Evolutionary conservation across 2,113 vertebrate species (phyloP).

Genomic region (Gnathonemus longibarbis): DNA sequence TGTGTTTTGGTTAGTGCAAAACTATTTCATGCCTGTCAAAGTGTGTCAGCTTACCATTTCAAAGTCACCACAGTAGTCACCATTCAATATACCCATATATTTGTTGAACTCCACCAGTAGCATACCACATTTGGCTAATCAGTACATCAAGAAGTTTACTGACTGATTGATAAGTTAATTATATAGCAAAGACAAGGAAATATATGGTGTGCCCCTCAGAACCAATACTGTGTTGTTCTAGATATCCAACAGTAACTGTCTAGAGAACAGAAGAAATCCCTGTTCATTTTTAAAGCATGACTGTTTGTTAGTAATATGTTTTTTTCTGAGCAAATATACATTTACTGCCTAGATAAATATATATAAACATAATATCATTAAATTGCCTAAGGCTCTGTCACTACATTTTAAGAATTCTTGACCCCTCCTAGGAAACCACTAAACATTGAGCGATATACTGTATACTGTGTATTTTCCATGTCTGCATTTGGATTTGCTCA

Average conservation of each 20-base stretch:
- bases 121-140: neutral
- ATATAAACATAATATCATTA: neutral
- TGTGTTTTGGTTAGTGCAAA: neutral
- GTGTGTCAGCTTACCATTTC: neutral
- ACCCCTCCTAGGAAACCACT: neutral
- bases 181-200: neutral
- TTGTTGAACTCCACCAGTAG: neutral
- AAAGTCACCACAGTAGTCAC: neutral
- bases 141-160: neutral
- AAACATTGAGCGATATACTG: neutral
- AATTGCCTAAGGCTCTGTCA: neutral
- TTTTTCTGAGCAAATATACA: neutral
- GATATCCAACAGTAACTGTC: neutral
- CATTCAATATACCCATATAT: neutral
- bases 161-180: neutral
- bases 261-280: neutral
- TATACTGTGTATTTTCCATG: neutral
- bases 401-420: neutral
- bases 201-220: neutral
- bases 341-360: neutral
- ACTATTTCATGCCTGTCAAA: neutral
- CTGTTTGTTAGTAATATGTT: neutral
- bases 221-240: neutral
- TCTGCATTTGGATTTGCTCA: neutral
- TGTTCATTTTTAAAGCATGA: neutral